phyloP scores from a whole-genome alignment of 1,140 invertebrate species.

The Sinonovacula constricta region DNA sequence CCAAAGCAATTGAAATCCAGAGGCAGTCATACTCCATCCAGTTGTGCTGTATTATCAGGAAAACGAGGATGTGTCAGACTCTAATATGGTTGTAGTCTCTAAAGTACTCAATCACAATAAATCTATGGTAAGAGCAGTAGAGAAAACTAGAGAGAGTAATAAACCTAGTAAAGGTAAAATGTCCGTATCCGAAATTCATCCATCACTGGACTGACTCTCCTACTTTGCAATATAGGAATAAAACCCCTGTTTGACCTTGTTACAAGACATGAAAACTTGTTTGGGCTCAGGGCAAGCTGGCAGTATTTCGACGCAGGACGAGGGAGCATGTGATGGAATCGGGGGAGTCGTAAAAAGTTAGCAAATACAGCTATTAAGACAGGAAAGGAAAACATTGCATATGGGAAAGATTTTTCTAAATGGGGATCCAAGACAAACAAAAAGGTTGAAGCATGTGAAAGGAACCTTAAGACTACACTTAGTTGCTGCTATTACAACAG shows the following conservation, averaged over 20 bases:
- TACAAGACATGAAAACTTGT: constrained; percentile 18
- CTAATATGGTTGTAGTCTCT: constrained; percentile 47
- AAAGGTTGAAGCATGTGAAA: background rate
- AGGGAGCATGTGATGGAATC: constrained; percentile 1
- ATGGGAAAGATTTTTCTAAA: background rate
- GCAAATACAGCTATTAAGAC: background rate
- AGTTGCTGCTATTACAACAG: background rate
- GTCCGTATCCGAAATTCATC: constrained; percentile 20
- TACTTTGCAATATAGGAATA: constrained; percentile 54
- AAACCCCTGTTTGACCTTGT: constrained; percentile 42
- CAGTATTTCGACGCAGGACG: constrained; percentile 20
- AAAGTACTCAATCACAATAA: constrained; percentile 30
- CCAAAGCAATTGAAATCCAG: constrained; percentile 51
- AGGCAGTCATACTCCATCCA: constrained; percentile 40
- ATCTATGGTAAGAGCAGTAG: constrained; percentile 23
- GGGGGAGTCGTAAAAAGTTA: background rate
- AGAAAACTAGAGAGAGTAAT: constrained; percentile 35
- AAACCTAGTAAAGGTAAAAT: constrained; percentile 15
- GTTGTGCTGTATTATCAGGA: constrained; percentile 38
- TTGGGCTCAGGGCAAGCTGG: constrained; percentile 12
- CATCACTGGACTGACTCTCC: constrained; percentile 31
- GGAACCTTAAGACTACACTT: background rate
- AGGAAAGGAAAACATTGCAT: background rate
- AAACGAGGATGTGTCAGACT: constrained; percentile 1
- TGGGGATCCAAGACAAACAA: background rate